phyloP scores from a whole-genome alignment of 1,140 invertebrate genomes.

The Homalodisca vitripennis region DNA sequence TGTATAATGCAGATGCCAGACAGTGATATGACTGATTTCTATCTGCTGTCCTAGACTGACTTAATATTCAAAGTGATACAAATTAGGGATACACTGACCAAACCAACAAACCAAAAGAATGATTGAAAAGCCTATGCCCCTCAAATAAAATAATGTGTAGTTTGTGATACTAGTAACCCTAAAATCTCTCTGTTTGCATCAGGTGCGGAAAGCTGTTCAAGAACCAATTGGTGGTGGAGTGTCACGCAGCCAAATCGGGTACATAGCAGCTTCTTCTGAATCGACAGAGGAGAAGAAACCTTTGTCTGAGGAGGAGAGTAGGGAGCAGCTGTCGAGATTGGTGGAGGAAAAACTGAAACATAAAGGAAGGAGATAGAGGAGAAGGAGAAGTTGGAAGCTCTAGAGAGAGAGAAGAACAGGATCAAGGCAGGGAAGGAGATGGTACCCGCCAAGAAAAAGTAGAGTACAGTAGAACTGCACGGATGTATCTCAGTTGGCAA shows the following conservation, averaged over 20 bases:
- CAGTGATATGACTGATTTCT: too few relatives aligned
- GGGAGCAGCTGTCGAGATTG: constrained; percentile 72
- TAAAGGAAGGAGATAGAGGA: constrained; percentile 84
- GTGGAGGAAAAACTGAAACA: constrained; percentile 86
- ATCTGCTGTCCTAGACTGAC: too few relatives aligned
- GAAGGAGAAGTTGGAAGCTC: constrained; percentile 76
- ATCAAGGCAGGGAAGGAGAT: constrained; percentile 89
- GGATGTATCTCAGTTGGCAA: too few relatives aligned
- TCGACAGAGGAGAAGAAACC: constrained; percentile 92
- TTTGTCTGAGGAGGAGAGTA: constrained; percentile 89
- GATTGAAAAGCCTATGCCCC: too few relatives aligned
- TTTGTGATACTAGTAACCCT: too few relatives aligned
- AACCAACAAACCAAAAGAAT: too few relatives aligned
- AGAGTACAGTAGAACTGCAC: too few relatives aligned
- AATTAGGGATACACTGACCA: too few relatives aligned
- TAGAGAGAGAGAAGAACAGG: constrained; percentile 80
- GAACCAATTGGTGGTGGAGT: constrained; percentile 76
- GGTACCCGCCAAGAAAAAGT: constrained; percentile 74
- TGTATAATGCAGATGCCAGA: too few relatives aligned
- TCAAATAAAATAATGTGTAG: too few relatives aligned
- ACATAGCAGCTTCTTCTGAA: constrained; percentile 90
- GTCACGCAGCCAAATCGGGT: constrained; percentile 87
- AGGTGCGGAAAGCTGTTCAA: constrained; percentile 81
- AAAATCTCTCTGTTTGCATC: constrained; percentile 26
- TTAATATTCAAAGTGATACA: too few relatives aligned